A percentile compares a stretch with the other conserved stretches of the same genome.
Evolutionary conservation across 2,797 vertebrate genomes (phyloP).

Genomic region (Poecilia wingei): DNA sequence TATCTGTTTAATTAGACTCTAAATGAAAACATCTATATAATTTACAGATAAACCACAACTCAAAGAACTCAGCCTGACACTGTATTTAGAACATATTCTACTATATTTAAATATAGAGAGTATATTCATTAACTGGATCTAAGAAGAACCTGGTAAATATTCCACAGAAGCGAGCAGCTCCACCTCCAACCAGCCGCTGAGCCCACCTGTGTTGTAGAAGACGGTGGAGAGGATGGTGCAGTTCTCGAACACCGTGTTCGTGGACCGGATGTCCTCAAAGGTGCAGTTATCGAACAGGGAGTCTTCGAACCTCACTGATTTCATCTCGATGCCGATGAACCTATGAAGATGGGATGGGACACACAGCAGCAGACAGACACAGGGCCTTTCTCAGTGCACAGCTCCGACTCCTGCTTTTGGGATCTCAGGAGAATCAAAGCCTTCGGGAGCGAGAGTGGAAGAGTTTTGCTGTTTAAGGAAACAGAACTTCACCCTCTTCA

Average conservation of each 20-base stretch:
- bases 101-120: not conserved
- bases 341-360: slow-evolving; percentile 76
- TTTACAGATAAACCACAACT: too few species aligned
- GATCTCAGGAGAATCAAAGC: not conserved
- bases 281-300: slow-evolving; percentile 91
- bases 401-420: slow-evolving; percentile 12
- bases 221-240: slow-evolving; percentile 89
- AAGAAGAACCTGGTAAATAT: not conserved
- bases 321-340: slow-evolving; percentile 93
- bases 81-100: too few species aligned
- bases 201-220: slow-evolving; percentile 92
- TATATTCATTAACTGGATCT: not conserved
- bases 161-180: not conserved
- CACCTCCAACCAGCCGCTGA: slow-evolving; percentile 4
- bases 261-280: slow-evolving; percentile 92
- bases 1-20: too few species aligned
- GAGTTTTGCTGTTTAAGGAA: not conserved
- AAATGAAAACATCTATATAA: too few species aligned
- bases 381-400: slow-evolving; percentile 33
- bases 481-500: not conserved
- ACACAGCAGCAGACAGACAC: slow-evolving; percentile 49
- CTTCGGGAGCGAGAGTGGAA: not conserved
- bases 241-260: slow-evolving; percentile 91
- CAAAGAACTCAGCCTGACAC: too few species aligned
- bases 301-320: slow-evolving; percentile 92